Conservation (phyloP, 2,113 vertebrate species). For the Erythrolamprus reginae region DNA sequence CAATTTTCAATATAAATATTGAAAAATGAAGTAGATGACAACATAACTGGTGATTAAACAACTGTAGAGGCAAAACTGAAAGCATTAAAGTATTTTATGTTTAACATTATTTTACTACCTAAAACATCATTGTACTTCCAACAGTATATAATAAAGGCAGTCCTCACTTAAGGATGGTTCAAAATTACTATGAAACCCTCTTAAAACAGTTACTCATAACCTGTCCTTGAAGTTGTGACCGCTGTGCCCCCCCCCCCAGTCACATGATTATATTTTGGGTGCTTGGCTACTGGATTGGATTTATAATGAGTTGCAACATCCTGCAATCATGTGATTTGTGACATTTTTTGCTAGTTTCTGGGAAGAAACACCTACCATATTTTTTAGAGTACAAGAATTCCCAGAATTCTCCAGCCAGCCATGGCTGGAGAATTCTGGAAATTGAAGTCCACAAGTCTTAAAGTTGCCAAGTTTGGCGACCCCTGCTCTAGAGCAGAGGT, state of each 20-base stretch:
- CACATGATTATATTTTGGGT: not conserved
- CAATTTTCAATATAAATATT: not conserved
- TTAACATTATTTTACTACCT: not conserved
- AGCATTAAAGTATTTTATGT: not conserved
- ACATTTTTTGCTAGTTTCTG: not conserved
- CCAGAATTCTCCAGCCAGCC: too few relatives aligned
- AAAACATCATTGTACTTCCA: not conserved
- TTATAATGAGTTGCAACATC: not conserved
- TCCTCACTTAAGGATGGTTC: not conserved
- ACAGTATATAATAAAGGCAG: not conserved
- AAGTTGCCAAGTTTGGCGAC: too few relatives aligned
- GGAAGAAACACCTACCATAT: not conserved
- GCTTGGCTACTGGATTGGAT: not conserved
- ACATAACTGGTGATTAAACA: not conserved
- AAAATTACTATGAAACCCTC: not conserved
- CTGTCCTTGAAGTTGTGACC: not conserved
- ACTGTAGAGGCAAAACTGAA: not conserved
- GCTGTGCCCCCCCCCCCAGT: not conserved
- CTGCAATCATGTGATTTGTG: not conserved
- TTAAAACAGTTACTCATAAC: not conserved
- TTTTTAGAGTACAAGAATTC: too few relatives aligned
- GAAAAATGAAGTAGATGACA: not conserved
- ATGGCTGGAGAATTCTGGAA: too few relatives aligned
- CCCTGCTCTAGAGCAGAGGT: too few relatives aligned
- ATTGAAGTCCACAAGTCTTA: too few relatives aligned